These are phyloP conservation scores for Criorhina ranunculi DNA, from an alignment of 2,888 invertebrate genomes.

Conservation along the genomic window DNA sequence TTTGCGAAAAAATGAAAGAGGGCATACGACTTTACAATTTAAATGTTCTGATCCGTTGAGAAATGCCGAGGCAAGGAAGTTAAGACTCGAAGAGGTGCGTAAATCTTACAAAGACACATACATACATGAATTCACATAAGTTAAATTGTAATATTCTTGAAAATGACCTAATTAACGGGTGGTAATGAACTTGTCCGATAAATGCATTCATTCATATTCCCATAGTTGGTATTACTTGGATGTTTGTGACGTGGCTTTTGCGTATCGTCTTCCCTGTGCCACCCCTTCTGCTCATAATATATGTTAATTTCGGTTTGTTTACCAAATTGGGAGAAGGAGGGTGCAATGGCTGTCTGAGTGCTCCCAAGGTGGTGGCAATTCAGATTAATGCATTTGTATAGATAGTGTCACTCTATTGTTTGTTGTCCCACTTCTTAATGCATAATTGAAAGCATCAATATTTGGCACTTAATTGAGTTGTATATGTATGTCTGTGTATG, in stretches of 20 bases:
- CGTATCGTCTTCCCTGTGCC: conserved; percentile 7
- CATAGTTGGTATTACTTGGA: conserved; percentile 55
- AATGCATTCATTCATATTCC: conserved; percentile 60
- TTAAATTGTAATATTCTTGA: conserved; percentile 28
- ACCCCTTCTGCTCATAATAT: conserved; percentile 57
- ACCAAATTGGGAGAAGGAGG: conserved; percentile 42
- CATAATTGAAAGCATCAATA: conserved; percentile 76
- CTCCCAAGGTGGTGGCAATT: conserved; percentile 67
- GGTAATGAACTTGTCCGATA: conserved; percentile 69
- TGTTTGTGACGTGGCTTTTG: conserved; percentile 50
- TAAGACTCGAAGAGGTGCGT: conserved; percentile 85
- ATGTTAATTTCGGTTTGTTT: conserved; percentile 74
- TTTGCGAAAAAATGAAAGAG: conserved; percentile 84
- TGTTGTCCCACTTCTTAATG: conserved; percentile 71
- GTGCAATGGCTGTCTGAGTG: background rate
- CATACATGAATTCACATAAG: background rate
- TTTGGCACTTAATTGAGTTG: conserved; percentile 73
- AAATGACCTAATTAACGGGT: conserved; percentile 70
- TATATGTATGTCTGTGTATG: conserved; percentile 9
- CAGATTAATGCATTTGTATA: conserved; percentile 73
- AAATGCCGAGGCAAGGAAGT: conserved; percentile 85
- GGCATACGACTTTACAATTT: conserved; percentile 85
- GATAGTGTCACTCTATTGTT: conserved; percentile 73
- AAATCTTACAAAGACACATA: background rate
- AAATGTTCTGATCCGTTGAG: conserved; percentile 86